A percentile compares a stretch with the other conserved stretches of the same genome.
phyloP scores from a whole-genome alignment of 1,140 invertebrate species.

The Drosophila sturtevanti region DNA sequence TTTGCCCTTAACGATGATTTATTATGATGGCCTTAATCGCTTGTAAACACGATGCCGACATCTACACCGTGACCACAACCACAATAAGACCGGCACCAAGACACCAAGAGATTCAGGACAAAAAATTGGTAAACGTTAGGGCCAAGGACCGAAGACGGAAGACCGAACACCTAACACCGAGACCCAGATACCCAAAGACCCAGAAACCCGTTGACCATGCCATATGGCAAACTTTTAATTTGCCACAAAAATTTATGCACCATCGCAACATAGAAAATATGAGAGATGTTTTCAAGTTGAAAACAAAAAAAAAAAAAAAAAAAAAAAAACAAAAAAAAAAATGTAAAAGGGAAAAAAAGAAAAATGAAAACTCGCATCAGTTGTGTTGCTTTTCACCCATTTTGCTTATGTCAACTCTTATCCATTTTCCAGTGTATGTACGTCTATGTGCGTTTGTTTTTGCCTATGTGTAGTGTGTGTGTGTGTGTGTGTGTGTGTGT shows the following conservation, averaged over 20 bases:
- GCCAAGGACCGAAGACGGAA: too few species aligned
- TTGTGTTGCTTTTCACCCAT: constrained; percentile 7
- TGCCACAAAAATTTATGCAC: constrained; percentile 16
- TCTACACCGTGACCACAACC: background rate
- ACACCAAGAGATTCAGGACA: background rate
- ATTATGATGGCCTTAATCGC: constrained; percentile 69
- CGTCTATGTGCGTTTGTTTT: constrained; percentile 3
- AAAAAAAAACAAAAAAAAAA: background rate
- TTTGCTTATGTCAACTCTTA: constrained; percentile 28
- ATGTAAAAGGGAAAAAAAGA: constrained; percentile 20
- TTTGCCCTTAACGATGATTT: constrained; percentile 68
- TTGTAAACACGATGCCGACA: constrained; percentile 37
- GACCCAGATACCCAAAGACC: too few species aligned
- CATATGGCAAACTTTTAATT: constrained; percentile 47
- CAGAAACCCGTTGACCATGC: background rate
- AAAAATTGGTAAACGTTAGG: background rate
- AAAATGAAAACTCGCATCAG: constrained; percentile 4
- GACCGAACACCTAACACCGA: too few species aligned
- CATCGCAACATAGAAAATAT: too few species aligned
- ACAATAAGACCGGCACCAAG: too few species aligned
- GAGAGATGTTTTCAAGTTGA: background rate
- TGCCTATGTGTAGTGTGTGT: constrained; percentile 6
- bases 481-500: constrained; percentile 5
- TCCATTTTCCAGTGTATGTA: background rate
- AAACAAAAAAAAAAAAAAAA: background rate